phyloP scores from a whole-genome alignment of 2,797 vertebrate species.

The Megalops cyprinoides region DNA sequence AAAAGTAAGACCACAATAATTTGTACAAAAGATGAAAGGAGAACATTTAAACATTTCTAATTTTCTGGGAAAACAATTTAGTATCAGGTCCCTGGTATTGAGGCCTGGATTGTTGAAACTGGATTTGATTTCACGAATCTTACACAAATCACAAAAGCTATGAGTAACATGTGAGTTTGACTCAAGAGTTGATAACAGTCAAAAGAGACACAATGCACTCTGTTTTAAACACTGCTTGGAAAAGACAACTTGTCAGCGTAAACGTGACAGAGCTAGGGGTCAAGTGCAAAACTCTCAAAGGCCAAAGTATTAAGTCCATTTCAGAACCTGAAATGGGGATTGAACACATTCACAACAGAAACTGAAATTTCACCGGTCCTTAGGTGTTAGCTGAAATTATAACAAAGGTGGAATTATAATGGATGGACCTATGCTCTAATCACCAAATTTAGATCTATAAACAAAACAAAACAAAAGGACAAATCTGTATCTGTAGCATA shows the following conservation, averaged over 20 bases:
- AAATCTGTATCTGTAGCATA: constrained; percentile 15
- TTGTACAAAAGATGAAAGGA: constrained; percentile 26
- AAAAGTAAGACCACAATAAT: constrained; percentile 19
- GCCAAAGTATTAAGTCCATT: not conserved
- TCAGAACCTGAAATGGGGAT: not conserved
- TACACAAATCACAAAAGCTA: constrained; percentile 5
- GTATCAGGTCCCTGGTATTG: not conserved
- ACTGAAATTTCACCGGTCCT: not conserved
- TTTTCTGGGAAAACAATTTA: constrained; percentile 3
- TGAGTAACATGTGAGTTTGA: not conserved
- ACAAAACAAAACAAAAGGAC: not conserved
- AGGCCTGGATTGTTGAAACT: constrained; percentile 10
- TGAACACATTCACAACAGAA: not conserved
- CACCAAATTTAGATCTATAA: not conserved
- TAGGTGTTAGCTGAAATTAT: not conserved
- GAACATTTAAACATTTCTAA: constrained; percentile 4
- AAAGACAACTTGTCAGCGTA: not conserved
- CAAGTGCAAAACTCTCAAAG: constrained; percentile 9
- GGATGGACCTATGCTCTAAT: not conserved
- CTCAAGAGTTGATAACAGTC: not conserved
- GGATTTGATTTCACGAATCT: not conserved
- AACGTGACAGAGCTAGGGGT: constrained; percentile 2
- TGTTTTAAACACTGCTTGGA: not conserved
- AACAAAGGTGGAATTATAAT: not conserved
- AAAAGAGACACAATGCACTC: constrained; percentile 10